These are phyloP conservation scores for Loxodonta africana DNA, from an alignment of 2,113 vertebrate genomes.

Conservation along the genomic window DNA sequence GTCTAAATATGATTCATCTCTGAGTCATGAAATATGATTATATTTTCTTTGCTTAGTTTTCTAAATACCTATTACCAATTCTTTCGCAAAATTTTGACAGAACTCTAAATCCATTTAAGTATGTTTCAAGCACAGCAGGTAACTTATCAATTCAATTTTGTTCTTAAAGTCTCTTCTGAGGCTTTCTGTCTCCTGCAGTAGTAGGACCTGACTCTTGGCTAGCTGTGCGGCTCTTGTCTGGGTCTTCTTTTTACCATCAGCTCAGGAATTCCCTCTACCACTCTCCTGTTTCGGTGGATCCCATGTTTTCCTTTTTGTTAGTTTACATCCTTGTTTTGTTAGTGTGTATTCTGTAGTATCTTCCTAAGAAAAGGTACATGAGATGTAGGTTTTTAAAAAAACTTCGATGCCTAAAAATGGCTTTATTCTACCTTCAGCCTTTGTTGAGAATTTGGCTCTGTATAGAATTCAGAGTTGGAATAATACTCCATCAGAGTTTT, in stretches of 20 bases:
- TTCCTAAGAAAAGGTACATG: background rate
- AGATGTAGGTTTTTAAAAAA: background rate
- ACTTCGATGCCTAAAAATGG: background rate
- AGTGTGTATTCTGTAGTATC: background rate
- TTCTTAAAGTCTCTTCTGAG: background rate
- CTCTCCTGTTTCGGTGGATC: background rate
- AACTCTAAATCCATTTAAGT: background rate
- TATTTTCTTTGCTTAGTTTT: slow-evolving; percentile 46
- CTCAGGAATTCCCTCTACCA: background rate
- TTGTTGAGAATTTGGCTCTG: slow-evolving; percentile 12
- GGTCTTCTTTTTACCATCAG: background rate
- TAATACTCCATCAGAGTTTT: slow-evolving; percentile 21
- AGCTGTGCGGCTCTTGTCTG: accelerated
- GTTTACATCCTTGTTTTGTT: background rate
- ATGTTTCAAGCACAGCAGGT: background rate
- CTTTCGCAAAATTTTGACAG: slow-evolving; percentile 7
- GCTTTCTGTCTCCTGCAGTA: background rate
- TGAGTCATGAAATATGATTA: background rate
- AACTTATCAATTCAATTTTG: background rate
- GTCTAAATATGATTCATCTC: background rate
- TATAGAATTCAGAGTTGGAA: slow-evolving; percentile 11
- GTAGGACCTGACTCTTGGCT: background rate
- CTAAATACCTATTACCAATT: background rate
- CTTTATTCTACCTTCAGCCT: background rate
- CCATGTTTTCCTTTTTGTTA: background rate